Percentiles rank a stretch among this genome's conserved stretches.
Evolutionary conservation across 2,888 invertebrate genomes (phyloP).

Genomic region (Pemphredon lugubris): DNA sequence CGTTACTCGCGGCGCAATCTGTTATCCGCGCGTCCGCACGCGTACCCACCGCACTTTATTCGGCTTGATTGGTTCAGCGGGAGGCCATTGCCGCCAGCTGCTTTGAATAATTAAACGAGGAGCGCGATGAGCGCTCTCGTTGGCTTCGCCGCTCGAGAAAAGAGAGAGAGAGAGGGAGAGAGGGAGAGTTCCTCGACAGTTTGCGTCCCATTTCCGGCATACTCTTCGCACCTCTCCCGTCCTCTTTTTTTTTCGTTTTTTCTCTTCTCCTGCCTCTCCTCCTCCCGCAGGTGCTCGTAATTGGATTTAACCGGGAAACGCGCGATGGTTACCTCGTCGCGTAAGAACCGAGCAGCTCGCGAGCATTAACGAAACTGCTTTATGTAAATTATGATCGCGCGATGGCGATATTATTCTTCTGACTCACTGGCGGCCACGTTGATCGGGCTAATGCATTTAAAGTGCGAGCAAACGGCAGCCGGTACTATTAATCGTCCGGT

Average conservation of each 20-base stretch:
- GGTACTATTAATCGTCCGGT: conserved; percentile 62
- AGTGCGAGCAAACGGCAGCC: conserved; percentile 52
- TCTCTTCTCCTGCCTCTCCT: neutral
- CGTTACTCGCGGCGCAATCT: conserved; percentile 24
- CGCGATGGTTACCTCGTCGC: neutral
- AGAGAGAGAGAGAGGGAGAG: too few relatives aligned
- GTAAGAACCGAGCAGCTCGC: neutral
- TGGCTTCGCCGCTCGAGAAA: conserved; percentile 35
- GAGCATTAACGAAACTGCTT: conserved; percentile 38
- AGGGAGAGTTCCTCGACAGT: neutral
- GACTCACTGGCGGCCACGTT: conserved; percentile 59
- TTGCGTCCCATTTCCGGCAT: neutral
- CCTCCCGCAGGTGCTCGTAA: neutral
- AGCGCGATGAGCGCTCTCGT: conserved; percentile 60
- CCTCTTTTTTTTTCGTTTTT: too few relatives aligned
- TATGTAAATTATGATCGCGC: conserved; percentile 55
- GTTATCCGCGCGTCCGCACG: conserved; percentile 13
- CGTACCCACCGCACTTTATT: conserved; percentile 32
- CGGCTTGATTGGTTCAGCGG: conserved; percentile 64
- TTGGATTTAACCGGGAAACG: conserved; percentile 14
- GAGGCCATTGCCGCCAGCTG: conserved; percentile 63
- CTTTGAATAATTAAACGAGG: conserved; percentile 68
- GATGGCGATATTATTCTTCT: conserved; percentile 58
- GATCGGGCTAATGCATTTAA: conserved; percentile 62
- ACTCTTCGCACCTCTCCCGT: neutral